Base-by-base conservation (phyloP, 1,140 invertebrate genomes). In the Caerostris extrusa region DNA sequence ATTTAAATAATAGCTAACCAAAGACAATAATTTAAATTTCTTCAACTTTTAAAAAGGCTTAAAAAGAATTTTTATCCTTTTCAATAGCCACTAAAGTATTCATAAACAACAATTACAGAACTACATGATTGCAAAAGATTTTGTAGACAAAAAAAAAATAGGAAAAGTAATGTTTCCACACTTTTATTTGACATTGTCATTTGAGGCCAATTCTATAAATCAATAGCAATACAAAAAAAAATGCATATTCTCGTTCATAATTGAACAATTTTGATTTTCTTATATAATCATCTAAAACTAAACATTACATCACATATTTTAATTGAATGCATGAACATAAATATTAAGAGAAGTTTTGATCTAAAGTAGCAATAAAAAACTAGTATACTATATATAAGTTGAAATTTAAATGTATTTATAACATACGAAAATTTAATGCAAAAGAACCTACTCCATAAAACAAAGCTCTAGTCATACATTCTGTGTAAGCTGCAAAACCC, bases 391-490 rank as follows among this genome's bases (percentile, higher is more conserved):
- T 5, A 67, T 14, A 5, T 67, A 3, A 12, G 3, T 67, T n/a
- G 12, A n/a, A 5, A 67, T 67, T 3, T 67, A 3, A 12, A 67
- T 67, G n/a, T 12, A 0, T 14, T 14, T 67, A 67, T 67, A 67
- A 67, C n/a, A 67, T 5, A 14, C 64, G 8, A 19, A 57, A 95
- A 96, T 96, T 95, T 90, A 97, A 95, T 81, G 96, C 96, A 94
- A 96, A 96, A 3, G 96, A 94, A 67, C 96, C 95, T 5, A 97
- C 82, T 7, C 96, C 96, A 3, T 96, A 96, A 61, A 97, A 96
- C 3, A 96, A 95, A 10, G 96, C 95, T 93, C 96, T 95, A 34
- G 96, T 96, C 96, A 97, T 96, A 95, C 96, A 97, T 95, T 97
- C 96, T 50, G 96, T 95, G 92, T 97, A 97, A 2, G 95, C 95